These are phyloP conservation scores for Euplexia lucipara DNA, from an alignment of 2,888 invertebrate species.

Conservation along the genomic window DNA sequence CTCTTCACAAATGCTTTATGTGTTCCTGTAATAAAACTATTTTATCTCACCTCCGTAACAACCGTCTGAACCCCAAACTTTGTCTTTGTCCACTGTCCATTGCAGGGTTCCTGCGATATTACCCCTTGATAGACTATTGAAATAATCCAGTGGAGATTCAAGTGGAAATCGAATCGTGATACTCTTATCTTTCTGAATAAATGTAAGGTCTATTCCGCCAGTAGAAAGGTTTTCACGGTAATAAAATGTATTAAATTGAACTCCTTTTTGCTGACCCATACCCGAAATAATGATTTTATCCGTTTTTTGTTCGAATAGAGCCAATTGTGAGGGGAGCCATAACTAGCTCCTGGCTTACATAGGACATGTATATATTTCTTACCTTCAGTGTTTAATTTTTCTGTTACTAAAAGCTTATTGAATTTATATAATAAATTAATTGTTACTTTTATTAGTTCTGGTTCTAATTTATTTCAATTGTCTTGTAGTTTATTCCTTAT, in stretches of 20 bases:
- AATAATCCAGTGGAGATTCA: conserved; percentile 59
- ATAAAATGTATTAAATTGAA: conserved; percentile 66
- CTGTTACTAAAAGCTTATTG: too few relatives aligned
- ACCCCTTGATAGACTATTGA: conserved; percentile 52
- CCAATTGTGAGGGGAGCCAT: conserved; percentile 52
- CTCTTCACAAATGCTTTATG: conserved; percentile 69
- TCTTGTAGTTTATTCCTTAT: too few relatives aligned
- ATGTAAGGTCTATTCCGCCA: conserved; percentile 57
- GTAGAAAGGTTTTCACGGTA: conserved; percentile 56
- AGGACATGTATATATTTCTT: conserved; percentile 26
- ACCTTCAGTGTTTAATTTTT: neutral
- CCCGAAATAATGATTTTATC: conserved; percentile 58
- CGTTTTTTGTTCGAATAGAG: conserved; percentile 48
- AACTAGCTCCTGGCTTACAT: conserved; percentile 38
- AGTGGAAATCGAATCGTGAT: conserved; percentile 53
- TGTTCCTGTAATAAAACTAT: conserved; percentile 66
- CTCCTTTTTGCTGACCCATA: conserved; percentile 60
- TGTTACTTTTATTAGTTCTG: too few relatives aligned
- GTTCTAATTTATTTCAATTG: too few relatives aligned
- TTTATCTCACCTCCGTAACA: conserved; percentile 56
- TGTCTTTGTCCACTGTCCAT: conserved; percentile 46
- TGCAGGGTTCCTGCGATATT: conserved; percentile 49
- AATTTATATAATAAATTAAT: too few relatives aligned
- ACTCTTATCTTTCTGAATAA: conserved; percentile 57
- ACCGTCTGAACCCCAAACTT: conserved; percentile 26